These are phyloP conservation scores for Saccostrea cuccullata DNA, from an alignment of 1,140 invertebrate genomes.

Conservation along the genomic window DNA sequence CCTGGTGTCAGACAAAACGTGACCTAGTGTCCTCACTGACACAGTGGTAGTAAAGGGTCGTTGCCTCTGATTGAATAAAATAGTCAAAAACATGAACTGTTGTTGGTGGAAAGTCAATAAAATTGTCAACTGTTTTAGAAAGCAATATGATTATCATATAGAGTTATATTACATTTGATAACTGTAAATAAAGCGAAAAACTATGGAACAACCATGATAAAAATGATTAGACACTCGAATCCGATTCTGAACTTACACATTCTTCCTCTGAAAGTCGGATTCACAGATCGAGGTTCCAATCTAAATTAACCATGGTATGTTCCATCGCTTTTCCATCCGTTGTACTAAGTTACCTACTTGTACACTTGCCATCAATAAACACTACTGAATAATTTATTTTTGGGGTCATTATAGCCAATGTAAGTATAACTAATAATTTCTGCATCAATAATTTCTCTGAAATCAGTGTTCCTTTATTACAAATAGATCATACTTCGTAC, in stretches of 20 bases:
- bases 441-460: neutral
- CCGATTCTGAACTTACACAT: too few relatives aligned
- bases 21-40: constrained; percentile 46
- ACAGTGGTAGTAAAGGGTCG: constrained; percentile 1
- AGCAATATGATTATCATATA: neutral
- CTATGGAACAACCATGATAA: neutral
- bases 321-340: neutral
- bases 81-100: constrained; percentile 2
- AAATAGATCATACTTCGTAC: neutral
- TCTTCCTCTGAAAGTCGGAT: too few relatives aligned
- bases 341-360: neutral
- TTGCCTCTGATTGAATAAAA: constrained; percentile 26
- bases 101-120: neutral
- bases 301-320: neutral
- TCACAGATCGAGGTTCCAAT: too few relatives aligned
- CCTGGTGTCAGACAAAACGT: constrained; percentile 48
- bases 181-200: neutral
- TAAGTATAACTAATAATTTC: neutral
- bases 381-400: constrained; percentile 7
- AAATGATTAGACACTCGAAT: too few relatives aligned
- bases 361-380: neutral
- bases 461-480: neutral
- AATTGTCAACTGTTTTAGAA: neutral
- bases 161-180: neutral
- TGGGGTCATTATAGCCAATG: neutral